Evolutionary conservation across 2,797 vertebrate species (phyloP).

Genomic region (Coregonus ussuriensis): DNA sequence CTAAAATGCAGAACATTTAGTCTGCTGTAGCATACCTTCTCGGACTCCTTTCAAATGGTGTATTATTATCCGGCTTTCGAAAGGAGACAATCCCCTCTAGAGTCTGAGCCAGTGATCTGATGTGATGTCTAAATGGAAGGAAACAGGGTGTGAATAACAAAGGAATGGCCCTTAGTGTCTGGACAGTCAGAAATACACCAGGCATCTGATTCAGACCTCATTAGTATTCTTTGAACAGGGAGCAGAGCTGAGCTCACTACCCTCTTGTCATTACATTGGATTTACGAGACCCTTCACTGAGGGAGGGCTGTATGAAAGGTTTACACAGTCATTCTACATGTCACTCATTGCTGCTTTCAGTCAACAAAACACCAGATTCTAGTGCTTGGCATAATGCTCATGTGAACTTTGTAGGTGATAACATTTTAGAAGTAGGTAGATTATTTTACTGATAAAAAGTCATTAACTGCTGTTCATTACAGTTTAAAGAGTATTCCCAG

Average conservation of each 20-base stretch:
- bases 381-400: slow-evolving; percentile 4
- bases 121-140: slow-evolving; percentile 55
- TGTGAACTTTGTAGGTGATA: neutral
- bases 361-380: slow-evolving; percentile 19
- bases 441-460: neutral
- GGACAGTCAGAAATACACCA: slow-evolving; percentile 30
- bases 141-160: slow-evolving; percentile 41
- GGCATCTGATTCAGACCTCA: slow-evolving; percentile 54
- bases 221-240: slow-evolving; percentile 61
- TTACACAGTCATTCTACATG: slow-evolving; percentile 36
- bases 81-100: neutral
- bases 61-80: neutral
- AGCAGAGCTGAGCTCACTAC: slow-evolving; percentile 19
- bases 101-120: slow-evolving; percentile 28
- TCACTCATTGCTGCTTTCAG: slow-evolving; percentile 30
- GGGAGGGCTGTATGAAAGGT: slow-evolving; percentile 28
- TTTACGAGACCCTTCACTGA: slow-evolving; percentile 46
- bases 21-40: neutral
- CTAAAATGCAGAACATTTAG: neutral
- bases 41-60: neutral
- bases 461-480: slow-evolving; percentile 6
- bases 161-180: slow-evolving; percentile 38
- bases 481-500: neutral
- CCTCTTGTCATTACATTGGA: slow-evolving; percentile 54
- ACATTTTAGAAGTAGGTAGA: neutral